Base-by-base conservation (phyloP, 2,888 invertebrate species). In the Amiota mariae region DNA sequence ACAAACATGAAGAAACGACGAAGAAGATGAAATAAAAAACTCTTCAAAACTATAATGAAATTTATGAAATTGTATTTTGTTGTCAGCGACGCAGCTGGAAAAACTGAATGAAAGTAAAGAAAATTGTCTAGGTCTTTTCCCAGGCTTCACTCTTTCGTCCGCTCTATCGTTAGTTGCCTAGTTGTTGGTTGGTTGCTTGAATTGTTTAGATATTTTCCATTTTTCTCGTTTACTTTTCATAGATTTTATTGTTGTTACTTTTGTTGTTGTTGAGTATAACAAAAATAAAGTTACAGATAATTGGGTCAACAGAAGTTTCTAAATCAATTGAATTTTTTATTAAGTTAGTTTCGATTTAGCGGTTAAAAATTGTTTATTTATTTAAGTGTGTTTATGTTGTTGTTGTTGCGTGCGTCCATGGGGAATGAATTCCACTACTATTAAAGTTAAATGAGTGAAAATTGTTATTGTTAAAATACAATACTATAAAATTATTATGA, bases 271-370 rank as follows among this genome's bases (percentile, higher is more conserved):
- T 36, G 36, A 36, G 8, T n/a, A 47, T 46, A 3, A 68, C 54
- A 68, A 15, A 20, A 59, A 66, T 20, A 66, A 66, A 48, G 47
- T 68, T 24, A 20, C n/a, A n/a, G 8, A 68, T 54, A 68, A 68
- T 83, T 85, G 83, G 82, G 82, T 83, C 85, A 84, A 83, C 82
- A 80, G 79, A 83, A 83, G 79, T 81, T 82, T 72, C 76, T 81
- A 82, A 83, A 82, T 85, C 85, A 84, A 83, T 83, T 83, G 78
- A 75, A 82, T 83, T 83, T 36, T 82, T 74, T 76, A 84, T 84
- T 78, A 82, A 82, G 80, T 84, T 82, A 76, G 74, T 68, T 68
- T 68, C 67, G 67, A 68, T 68, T 68, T 68, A 54, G 66, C 73
- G 71, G 47, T 66, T 49, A 36, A 36, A 36, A 36, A 36, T 36